A percentile compares a stretch with the other conserved stretches of the same genome.
Evolutionary conservation across 2,113 vertebrate genomes (phyloP).

Genomic region (Siniperca chuatsi): DNA sequence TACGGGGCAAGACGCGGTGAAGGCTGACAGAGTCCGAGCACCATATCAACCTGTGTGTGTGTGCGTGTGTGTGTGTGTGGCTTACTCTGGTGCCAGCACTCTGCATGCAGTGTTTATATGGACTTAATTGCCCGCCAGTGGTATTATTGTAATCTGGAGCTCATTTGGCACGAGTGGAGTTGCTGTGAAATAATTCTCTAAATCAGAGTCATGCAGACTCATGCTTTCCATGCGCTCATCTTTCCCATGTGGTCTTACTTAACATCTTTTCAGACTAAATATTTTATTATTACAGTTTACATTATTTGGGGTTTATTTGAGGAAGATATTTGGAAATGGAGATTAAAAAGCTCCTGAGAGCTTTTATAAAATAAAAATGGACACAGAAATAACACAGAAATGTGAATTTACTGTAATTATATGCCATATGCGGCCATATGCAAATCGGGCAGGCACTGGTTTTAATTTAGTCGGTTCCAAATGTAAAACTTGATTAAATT

Average conservation of each 20-base stretch:
- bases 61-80: conserved; percentile 41
- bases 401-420: background rate
- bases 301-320: conserved; percentile 45
- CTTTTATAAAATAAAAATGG: background rate
- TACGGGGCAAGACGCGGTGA: conserved; percentile 61
- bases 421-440: background rate
- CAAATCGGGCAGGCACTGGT: background rate
- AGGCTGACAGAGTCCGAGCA: conserved; percentile 40
- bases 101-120: conserved; percentile 74
- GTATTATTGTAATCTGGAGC: conserved; percentile 81
- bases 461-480: conserved; percentile 38
- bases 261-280: conserved; percentile 46
- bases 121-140: conserved; percentile 73
- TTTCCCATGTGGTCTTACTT: conserved; percentile 44
- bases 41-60: conserved; percentile 28
- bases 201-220: conserved; percentile 38
- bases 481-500: conserved; percentile 64
- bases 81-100: conserved; percentile 68
- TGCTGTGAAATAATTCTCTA: conserved; percentile 63
- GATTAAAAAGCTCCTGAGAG: background rate
- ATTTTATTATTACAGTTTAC: conserved; percentile 56
- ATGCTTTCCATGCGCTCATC: conserved; percentile 67
- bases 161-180: conserved; percentile 65
- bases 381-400: background rate
- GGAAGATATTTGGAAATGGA: conserved; percentile 2